Evolutionary conservation across 1,140 invertebrate genomes (phyloP).

Genomic region (Contarinia nasturtii): DNA sequence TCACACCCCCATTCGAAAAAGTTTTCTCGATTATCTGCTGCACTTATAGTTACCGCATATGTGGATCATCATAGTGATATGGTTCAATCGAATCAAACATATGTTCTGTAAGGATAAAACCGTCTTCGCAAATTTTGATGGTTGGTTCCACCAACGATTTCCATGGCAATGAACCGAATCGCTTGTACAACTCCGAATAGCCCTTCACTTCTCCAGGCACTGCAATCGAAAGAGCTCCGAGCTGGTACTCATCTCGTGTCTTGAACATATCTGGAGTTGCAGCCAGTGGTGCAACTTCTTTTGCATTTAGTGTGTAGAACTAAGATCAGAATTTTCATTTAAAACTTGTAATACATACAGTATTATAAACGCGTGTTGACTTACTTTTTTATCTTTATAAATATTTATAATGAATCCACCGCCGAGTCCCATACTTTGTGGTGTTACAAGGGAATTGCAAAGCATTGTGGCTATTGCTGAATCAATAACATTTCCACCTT

Average conservation of each 20-base stretch:
- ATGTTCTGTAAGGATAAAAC: no score
- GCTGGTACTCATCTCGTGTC: constrained; percentile 11
- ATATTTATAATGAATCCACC: constrained; percentile 75
- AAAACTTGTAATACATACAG: no score
- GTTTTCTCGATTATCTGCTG: no score
- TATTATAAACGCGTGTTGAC: no score
- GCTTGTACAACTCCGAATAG: constrained; percentile 63
- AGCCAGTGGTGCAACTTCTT: constrained; percentile 55
- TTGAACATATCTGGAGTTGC: constrained; percentile 34
- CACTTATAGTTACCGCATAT: no score
- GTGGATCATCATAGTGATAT: no score
- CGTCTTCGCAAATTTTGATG: constrained; percentile 52
- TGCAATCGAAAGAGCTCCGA: constrained; percentile 56
- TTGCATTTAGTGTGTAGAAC: constrained; percentile 53
- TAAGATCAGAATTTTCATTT: no score
- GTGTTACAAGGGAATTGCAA: no score
- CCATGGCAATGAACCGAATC: constrained; percentile 73
- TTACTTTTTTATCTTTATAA: constrained; percentile 37
- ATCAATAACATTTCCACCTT: constrained; percentile 66
- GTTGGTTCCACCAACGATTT: constrained; percentile 54
- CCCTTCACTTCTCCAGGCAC: constrained; percentile 84
- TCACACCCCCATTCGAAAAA: no score
- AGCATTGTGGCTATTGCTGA: constrained; percentile 65
- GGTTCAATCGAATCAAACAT: no score
- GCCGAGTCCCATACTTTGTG: constrained; percentile 77